phyloP scores from a whole-genome alignment of 1,140 invertebrate species.

The Andrena cerasifolii region DNA sequence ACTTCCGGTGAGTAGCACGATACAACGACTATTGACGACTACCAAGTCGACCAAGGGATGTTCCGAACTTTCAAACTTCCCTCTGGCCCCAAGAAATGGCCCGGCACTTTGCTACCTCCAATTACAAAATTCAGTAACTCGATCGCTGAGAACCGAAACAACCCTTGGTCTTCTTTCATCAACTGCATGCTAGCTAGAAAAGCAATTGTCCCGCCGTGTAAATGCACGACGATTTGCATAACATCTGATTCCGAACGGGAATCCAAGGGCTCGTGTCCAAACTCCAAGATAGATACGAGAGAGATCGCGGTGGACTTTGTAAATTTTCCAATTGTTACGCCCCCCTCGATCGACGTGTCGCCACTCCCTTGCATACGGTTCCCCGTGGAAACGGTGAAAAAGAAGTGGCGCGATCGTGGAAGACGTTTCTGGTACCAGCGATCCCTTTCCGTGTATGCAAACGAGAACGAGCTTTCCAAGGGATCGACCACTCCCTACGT shows the following conservation, averaged over 20 bases:
- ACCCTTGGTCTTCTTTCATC: background rate
- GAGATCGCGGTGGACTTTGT: background rate
- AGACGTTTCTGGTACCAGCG: conserved; percentile 62
- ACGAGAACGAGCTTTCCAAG: conserved; percentile 77
- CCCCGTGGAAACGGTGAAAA: background rate
- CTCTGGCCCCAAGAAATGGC: background rate
- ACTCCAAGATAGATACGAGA: background rate
- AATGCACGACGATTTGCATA: conserved; percentile 33
- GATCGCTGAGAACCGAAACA: no score
- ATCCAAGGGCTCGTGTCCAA: background rate
- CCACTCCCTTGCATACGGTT: background rate
- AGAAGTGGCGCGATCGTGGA: conserved; percentile 57
- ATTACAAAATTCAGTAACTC: no score
- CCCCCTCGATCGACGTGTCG: background rate
- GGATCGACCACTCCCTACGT: conserved; percentile 79
- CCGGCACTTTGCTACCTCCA: no score
- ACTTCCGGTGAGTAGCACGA: conserved; percentile 95
- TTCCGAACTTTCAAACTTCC: background rate
- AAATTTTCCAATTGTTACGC: background rate
- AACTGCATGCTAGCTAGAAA: conserved; percentile 4
- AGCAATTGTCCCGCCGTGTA: background rate
- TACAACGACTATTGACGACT: conserved; percentile 36
- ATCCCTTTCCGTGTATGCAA: conserved; percentile 74
- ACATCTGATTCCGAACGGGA: background rate
- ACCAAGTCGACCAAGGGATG: conserved; percentile 3